phyloP scores from a whole-genome alignment of 2,797 vertebrate species.

The Megaceryle alcyon region DNA sequence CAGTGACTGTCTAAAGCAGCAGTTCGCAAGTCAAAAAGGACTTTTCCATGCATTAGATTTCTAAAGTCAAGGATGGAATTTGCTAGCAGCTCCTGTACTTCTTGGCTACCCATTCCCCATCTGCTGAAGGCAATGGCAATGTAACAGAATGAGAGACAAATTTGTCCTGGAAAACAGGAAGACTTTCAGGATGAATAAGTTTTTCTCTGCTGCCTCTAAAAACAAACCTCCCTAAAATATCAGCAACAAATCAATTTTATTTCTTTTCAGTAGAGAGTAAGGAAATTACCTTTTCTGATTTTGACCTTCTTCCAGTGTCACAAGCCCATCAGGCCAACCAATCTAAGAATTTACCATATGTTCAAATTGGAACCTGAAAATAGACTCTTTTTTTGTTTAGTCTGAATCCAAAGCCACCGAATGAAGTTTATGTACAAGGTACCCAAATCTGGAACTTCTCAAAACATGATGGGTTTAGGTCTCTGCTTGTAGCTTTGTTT shows the following conservation, averaged over 20 bases:
- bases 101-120: background rate
- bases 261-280: conserved; percentile 21
- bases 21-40: background rate
- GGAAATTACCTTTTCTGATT: conserved; percentile 50
- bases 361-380: conserved; percentile 19
- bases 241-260: conserved; percentile 42
- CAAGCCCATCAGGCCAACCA: conserved; percentile 10
- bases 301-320: background rate
- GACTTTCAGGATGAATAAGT: background rate
- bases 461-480: conserved; percentile 1
- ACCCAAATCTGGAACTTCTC: conserved; percentile 31
- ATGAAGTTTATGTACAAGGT: conserved; percentile 1
- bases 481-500: conserved; percentile 17
- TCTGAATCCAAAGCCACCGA: conserved; percentile 21
- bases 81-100: background rate
- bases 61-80: background rate
- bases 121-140: background rate
- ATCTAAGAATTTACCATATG: conserved; percentile 42
- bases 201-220: conserved; percentile 23
- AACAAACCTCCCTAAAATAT: conserved; percentile 32
- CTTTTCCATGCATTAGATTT: background rate
- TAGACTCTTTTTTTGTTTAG: conserved; percentile 9
- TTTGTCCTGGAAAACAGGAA: conserved; percentile 6
- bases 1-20: background rate
- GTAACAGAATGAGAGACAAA: background rate